phyloP scores from a whole-genome alignment of 2,797 vertebrate genomes.

The Syncerus caffer region DNA sequence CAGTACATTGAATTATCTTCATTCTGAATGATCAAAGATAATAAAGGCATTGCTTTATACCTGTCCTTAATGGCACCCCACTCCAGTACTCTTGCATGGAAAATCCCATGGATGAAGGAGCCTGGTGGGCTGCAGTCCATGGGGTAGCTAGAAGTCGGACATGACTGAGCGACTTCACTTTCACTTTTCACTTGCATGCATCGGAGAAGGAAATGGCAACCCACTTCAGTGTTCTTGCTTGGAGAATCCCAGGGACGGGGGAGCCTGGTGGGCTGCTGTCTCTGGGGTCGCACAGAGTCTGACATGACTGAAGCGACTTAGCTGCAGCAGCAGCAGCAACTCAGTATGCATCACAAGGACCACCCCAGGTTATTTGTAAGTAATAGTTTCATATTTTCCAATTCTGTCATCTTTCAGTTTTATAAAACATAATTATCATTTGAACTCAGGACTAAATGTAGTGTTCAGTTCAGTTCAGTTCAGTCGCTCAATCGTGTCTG shows the following conservation, averaged over 20 bases:
- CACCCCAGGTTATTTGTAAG: slow-evolving; percentile 64
- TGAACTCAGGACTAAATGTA: background rate
- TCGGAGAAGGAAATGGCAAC: too few relatives aligned
- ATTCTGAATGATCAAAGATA: slow-evolving; percentile 72
- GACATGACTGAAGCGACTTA: too few relatives aligned
- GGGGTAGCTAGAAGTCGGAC: too few relatives aligned
- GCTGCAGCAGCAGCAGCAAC: background rate
- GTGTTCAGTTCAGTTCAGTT: background rate
- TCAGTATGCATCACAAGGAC: slow-evolving; percentile 71
- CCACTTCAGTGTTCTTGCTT: too few relatives aligned
- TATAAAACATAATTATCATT: slow-evolving; percentile 50
- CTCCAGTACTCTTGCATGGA: too few relatives aligned
- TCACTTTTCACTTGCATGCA: too few relatives aligned
- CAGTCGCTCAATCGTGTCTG: accelerated
- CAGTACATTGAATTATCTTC: background rate
- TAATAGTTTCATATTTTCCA: slow-evolving; percentile 58
- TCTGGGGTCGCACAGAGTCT: too few relatives aligned
- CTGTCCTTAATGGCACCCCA: background rate
- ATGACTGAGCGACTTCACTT: too few relatives aligned
- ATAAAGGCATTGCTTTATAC: slow-evolving; percentile 47
- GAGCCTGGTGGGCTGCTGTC: too few relatives aligned
- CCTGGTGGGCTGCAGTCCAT: too few relatives aligned
- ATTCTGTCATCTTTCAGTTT: slow-evolving; percentile 50
- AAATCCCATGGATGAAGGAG: too few relatives aligned
- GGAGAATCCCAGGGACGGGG: too few relatives aligned